Evolutionary conservation across 2,113 vertebrate species (phyloP).

Genomic region (Hemibagrus wyckioides): DNA sequence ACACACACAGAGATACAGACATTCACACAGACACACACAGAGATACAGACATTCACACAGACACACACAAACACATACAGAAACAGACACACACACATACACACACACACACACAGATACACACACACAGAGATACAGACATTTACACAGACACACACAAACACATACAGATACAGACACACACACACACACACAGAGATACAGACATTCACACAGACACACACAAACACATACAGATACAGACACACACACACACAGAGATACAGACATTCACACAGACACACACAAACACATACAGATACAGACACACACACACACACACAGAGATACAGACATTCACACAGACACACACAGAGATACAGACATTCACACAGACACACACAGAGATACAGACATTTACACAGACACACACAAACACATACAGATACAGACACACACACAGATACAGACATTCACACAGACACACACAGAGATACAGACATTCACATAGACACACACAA

Average conservation of each 20-base stretch:
- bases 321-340: too few relatives aligned
- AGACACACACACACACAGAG: too few relatives aligned
- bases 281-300: constrained; percentile 17
- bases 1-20: constrained; percentile 10
- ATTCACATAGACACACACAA: not conserved
- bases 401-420: not conserved
- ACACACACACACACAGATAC: constrained; percentile 15
- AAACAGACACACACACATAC: not conserved
- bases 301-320: not conserved
- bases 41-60: too few relatives aligned
- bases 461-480: not conserved
- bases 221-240: not conserved
- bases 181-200: constrained; percentile 10
- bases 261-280: too few relatives aligned
- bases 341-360: too few relatives aligned
- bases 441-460: constrained; percentile 32
- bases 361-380: constrained; percentile 31
- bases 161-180: not conserved
- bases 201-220: constrained; percentile 28
- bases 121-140: too few relatives aligned
- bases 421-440: constrained; percentile 12
- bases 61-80: constrained; percentile 38
- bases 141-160: too few relatives aligned
- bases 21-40: not conserved
- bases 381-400: not conserved